Base-by-base conservation (phyloP, 2,797 vertebrate genomes). In the Sebastes cheni region DNA sequence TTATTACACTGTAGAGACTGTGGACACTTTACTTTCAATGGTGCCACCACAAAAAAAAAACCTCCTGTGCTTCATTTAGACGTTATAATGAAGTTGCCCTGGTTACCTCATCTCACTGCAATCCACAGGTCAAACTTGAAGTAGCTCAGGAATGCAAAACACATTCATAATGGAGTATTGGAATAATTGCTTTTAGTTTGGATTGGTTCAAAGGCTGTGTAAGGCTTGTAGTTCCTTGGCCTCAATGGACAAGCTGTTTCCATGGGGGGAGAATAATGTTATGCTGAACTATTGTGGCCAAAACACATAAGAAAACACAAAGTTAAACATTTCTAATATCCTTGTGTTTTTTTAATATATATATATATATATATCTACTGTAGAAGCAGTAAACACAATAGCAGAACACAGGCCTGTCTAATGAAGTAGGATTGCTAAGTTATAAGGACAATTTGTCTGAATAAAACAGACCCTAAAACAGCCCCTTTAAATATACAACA, bases 111-210 rank as follows among this genome's bases (percentile, higher is more conserved):
- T 72, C 42, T 39, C 42, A 55, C n/a, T 22, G 42, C 20, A 72
- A 60, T 59, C 77, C 34, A 30, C 54, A 72, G 64, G 11, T 14
- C 6, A 13, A 79, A 83, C 27, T 39, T n/a, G 42, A 72, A 61
- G 61, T 29, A 34, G 42, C 54, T 61, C 39, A 83, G 62, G 66
- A 80, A 84, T 75, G 62, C 64, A 55, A 72, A 71, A n/a, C 25
- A 46, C 30, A 62, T 42, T 72, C 46, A 50, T 13, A 36, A 55
- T 29, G 56, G 39, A 75, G 80, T 75, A 77, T 27, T 22, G 16
- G 46, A 10, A 46, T 54, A 34, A 62, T 16, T 34, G 9, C 22
- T 55, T 27, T 75, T 66, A 0, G n/a, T 67, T 8, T 81, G 58
- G 16, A 29, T 18, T 56, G 54, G 58, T 79, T 64, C 20, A 65